Base-by-base conservation (phyloP, 2,797 vertebrate genomes). In the Hozukius guyotensis region DNA sequence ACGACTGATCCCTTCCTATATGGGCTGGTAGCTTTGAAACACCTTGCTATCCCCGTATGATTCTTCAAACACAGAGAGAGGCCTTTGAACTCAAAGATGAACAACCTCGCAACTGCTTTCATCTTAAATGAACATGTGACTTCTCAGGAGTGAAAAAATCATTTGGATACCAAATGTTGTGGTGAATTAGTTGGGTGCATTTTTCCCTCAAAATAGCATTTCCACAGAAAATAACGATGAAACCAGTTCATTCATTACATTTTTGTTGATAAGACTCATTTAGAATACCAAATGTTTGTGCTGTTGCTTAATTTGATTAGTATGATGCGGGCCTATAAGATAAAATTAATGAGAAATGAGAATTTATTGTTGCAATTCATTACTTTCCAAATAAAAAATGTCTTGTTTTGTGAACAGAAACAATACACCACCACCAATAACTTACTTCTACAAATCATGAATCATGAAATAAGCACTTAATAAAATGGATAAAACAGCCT, bases 21-120 rank as follows among this genome's bases (percentile, higher is more conserved):
- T 1, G 5, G 36, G 60, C 67, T 75, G 81, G 16, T 27, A 6
- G 69, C 82, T 83, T 82, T 87, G 66, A 85, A 89, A 84, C 66
- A 75, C 72, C 59, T 55, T 87, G 46, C 49, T 75, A 71, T 82
- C 25, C 25, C 72, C 27, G 18, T 74, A 57, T 22, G 24, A 83
- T 24, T 85, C 78, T 87, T 92, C 88, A 93, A 90, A 93, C 82
- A 67, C 71, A 62, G 72, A 78, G 7, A 20, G n/a, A 32, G 79
- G 57, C 60, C 88, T 94, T 92, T 92, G 86, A 94, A 90, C 84
- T 88, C 29, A 0, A 42, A 75, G 72, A 84, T 83, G 88, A 80
- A 86, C 65, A 38, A 65, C 71, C 75, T 79, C 11, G 3, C 61
- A 4, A 3, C 10, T 1, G 77, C 80, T 89, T 93, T 88, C 60